Evolutionary conservation across 2,797 vertebrate species (phyloP).

Genomic region (Brachymystax lenok): DNA sequence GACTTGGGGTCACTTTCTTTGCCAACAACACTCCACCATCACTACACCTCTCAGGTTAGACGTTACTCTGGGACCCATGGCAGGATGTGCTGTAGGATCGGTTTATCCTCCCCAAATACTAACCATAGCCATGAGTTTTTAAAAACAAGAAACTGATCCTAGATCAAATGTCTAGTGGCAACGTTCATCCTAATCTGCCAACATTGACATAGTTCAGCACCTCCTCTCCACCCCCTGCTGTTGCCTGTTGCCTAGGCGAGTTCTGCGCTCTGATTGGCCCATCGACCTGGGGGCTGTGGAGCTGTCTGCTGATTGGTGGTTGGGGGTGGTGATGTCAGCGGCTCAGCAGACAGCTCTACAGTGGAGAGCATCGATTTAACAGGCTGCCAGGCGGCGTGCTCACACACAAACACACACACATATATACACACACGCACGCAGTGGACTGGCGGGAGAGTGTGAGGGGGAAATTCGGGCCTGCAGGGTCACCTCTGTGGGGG

Average conservation of each 20-base stretch:
- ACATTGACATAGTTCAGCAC: constrained; percentile 6
- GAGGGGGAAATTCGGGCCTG: constrained; percentile 69
- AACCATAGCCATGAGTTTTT: neutral
- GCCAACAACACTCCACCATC: too few species aligned
- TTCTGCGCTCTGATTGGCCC: constrained; percentile 61
- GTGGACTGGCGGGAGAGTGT: constrained; percentile 48
- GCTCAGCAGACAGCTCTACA: constrained; percentile 56
- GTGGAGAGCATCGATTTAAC: constrained; percentile 74
- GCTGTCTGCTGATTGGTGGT: constrained; percentile 68
- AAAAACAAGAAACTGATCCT: neutral
- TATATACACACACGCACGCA: constrained; percentile 8
- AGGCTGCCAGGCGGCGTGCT: constrained; percentile 47
- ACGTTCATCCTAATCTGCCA: neutral
- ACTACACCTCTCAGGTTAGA: too few species aligned
- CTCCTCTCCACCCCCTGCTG: constrained; percentile 44
- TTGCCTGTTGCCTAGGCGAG: constrained; percentile 79
- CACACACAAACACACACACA: constrained; percentile 17
- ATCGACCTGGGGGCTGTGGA: constrained; percentile 39
- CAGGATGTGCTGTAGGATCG: neutral
- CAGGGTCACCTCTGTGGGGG: constrained; percentile 71
- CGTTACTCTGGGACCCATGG: neutral
- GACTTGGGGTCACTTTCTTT: too few species aligned
- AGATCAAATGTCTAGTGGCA: neutral
- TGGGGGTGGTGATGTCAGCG: constrained; percentile 49
- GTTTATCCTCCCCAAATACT: neutral